These are phyloP conservation scores for Galaxea fascicularis DNA, from an alignment of 92 coral and sea anemone genomes.

Conservation along the genomic window DNA sequence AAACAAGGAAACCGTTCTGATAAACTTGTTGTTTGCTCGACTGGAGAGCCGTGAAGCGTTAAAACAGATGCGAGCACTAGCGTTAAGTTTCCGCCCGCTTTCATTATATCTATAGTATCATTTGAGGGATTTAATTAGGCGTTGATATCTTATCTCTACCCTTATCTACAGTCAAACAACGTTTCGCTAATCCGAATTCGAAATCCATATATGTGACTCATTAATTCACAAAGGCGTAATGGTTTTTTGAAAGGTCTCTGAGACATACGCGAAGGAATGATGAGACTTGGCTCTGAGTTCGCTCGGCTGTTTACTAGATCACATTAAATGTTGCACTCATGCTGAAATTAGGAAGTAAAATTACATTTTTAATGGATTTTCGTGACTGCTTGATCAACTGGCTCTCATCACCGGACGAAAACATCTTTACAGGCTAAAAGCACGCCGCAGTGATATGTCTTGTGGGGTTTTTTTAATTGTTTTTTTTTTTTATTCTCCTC, in stretches of 20 bases:
- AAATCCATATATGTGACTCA: constrained; percentile 5
- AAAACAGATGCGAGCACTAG: constrained; percentile 32
- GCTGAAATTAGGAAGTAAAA: not conserved
- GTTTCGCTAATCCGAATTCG: constrained; percentile 47
- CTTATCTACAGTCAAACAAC: constrained; percentile 51
- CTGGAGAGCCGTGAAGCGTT: constrained; percentile 29
- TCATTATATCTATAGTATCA: constrained; percentile 34
- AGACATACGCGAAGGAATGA: not conserved
- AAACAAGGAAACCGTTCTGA: not conserved
- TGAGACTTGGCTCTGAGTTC: not conserved
- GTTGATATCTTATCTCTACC: constrained; percentile 45
- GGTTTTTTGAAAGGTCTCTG: not conserved
- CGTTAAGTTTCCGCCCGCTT: not conserved
- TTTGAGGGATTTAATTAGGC: constrained; percentile 50
- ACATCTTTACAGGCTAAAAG: not conserved
- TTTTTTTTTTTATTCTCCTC: too few species aligned
- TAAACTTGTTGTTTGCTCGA: not conserved
- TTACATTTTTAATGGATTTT: too few species aligned
- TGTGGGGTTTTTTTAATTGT: too few species aligned
- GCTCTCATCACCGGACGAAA: not conserved
- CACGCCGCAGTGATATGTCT: not conserved
- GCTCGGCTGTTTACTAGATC: not conserved
- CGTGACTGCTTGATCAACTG: not conserved
- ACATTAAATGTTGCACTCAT: not conserved
- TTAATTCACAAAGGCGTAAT: constrained; percentile 23